Base-by-base conservation (phyloP, 2,888 invertebrate genomes). In the Priocnemis perturbator region DNA sequence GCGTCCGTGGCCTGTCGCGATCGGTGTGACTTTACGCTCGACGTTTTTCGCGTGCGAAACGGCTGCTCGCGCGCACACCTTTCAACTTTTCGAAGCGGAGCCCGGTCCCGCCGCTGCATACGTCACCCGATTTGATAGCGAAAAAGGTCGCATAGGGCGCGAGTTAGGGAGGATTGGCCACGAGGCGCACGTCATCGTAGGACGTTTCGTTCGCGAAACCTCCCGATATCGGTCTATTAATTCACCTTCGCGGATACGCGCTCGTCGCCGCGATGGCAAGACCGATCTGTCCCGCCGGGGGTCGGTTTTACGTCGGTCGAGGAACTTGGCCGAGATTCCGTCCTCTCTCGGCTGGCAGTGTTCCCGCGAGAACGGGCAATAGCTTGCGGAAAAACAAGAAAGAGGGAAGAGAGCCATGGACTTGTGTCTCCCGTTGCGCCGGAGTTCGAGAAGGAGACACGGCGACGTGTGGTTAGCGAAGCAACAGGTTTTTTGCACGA, bases 401-500 rank as follows among this genome's bases (percentile, higher is more conserved):
- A 50, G 20, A 50, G 17, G 50, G 19, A 4, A 50, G 47, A 50
- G 20, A 50, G 17, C 1, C 7, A n/a, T n/a, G 50, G 19, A 20
- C 21, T 3, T 9, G 53, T 53, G 50, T 37, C 50, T 50, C 50
- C 19, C 21, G 20, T 53, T 21, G 53, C 23, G 23, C 23, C 20
- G 21, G 7, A 11, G 3, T 19, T 15, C 23, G 21, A 21, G 57
- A 2, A 11, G 15, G 44, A 26, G 37, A 37, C 57, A 17, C n/a
- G n/a, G n/a, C 57, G 37, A 5, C 57, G 26, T 20, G 17, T 20
- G 17, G 37, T 20, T 71, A 71, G 62, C 67, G 79, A 81, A 82
- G 83, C 83, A 83, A 83, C 83, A 83, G 83, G 83, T 83, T 82
- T 81, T 77, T 82, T 75, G 69, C 65, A 60, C n/a, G 69, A 57